A percentile compares a stretch with the other conserved stretches of the same genome.
These are phyloP conservation scores for Crossocerus cetratus DNA, from an alignment of 2,888 invertebrate species.

Conservation along the genomic window DNA sequence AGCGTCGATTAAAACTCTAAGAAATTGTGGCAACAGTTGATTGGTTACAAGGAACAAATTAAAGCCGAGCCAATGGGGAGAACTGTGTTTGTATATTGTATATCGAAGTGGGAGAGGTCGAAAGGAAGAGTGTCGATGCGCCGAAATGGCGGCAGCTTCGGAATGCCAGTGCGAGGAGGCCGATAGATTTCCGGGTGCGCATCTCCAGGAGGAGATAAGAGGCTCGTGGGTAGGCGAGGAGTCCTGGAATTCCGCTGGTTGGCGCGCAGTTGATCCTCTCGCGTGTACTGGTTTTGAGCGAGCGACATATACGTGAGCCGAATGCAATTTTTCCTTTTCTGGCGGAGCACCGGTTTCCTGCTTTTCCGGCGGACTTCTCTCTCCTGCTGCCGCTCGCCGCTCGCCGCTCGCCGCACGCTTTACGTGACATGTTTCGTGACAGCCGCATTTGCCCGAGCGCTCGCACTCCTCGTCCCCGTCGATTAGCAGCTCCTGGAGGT, in stretches of 20 bases:
- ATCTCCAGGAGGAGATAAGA: constrained; percentile 55
- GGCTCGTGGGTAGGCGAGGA: constrained; percentile 44
- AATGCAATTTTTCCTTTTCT: constrained; percentile 36
- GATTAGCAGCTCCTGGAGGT: neutral
- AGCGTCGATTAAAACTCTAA: too few species aligned
- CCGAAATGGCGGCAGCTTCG: neutral
- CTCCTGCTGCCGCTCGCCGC: constrained; percentile 2
- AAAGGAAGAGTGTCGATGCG: too few species aligned
- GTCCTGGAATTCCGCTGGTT: constrained; percentile 57
- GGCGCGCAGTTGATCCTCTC: constrained; percentile 16
- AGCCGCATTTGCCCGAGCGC: constrained; percentile 6
- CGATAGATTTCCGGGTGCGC: constrained; percentile 53
- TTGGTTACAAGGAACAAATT: too few species aligned
- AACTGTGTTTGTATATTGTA: too few species aligned
- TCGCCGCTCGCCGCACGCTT: neutral
- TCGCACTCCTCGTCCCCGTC: neutral
- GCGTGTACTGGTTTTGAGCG: constrained; percentile 28
- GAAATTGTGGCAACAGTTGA: too few species aligned
- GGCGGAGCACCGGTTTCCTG: constrained; percentile 24
- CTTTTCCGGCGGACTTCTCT: constrained; percentile 22
- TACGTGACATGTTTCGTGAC: constrained; percentile 32
- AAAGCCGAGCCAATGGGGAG: too few species aligned
- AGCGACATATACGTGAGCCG: constrained; percentile 29
- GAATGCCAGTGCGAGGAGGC: neutral
- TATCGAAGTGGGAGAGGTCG: too few species aligned